These are phyloP conservation scores for Radopholus similis DNA, from an alignment of 1,140 invertebrate species.

Conservation along the genomic window DNA sequence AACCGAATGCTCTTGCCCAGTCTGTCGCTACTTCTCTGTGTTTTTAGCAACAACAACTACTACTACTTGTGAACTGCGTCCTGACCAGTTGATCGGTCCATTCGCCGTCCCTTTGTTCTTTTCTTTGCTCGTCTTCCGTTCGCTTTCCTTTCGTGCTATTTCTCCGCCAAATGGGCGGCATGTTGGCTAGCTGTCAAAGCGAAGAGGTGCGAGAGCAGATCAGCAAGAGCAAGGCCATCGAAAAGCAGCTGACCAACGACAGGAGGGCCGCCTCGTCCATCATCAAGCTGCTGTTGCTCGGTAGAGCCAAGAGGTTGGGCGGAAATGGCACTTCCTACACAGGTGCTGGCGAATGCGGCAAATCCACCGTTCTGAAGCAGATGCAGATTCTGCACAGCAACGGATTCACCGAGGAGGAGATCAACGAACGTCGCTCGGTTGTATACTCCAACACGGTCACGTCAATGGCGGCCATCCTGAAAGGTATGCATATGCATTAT, in stretches of 20 bases:
- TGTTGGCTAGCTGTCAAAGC: conserved; percentile 36
- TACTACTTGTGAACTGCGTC: not conserved
- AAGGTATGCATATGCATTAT: not conserved
- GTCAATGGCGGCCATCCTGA: conserved; percentile 74
- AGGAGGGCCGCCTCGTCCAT: conserved; percentile 41
- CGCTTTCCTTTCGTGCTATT: not conserved
- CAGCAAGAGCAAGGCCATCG: conserved; percentile 42
- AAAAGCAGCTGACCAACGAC: conserved; percentile 44
- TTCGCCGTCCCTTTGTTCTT: not conserved
- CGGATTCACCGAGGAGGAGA: conserved; percentile 87
- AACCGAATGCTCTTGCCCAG: not conserved
- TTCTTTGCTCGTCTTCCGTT: not conserved
- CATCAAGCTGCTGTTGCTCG: conserved; percentile 43
- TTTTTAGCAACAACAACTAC: too few relatives aligned
- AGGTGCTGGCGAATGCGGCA: conserved; percentile 52
- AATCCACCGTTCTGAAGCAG: conserved; percentile 49
- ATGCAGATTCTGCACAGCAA: conserved; percentile 81
- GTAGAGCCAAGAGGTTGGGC: conserved; percentile 6
- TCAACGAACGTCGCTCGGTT: conserved; percentile 72
- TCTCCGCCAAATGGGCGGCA: conserved; percentile 16
- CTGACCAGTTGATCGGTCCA: not conserved
- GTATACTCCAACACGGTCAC: conserved; percentile 84
- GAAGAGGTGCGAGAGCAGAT: conserved; percentile 51
- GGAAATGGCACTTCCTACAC: conserved; percentile 12
- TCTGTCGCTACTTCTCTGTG: not conserved